Evolutionary conservation across 2,113 vertebrate genomes (phyloP), one percentile per base, ranked within the genome.

Genomic region (Sarotherodon lohbergeri): DNA sequence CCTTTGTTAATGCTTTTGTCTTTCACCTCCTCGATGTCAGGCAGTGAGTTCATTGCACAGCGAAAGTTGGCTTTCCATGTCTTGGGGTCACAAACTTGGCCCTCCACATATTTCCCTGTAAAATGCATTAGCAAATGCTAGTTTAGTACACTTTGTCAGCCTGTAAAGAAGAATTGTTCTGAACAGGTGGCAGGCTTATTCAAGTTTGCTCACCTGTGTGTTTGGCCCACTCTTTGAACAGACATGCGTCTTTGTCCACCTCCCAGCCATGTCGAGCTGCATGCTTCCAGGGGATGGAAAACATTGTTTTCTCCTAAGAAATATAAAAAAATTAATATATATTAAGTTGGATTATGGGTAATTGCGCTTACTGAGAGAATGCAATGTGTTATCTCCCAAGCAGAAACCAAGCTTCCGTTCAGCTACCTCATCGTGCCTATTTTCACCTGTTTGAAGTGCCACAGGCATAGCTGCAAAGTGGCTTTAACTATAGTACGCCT

Each of bases 1-100:
- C 99, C 99, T 90, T 98, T 99, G 95, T 99, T 98, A 86, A 98
- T 43, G 90, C 98, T 99, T 91, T 93, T 96, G 89, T 98, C 97
- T 92, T 98, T 99, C 82, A 99, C 97, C 92, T 99, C 98, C 86
- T 98, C 96, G 0, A 99, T 98, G 94, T 99, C 99, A 1, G 98
- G 98, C 78, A 99, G 94, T 0, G 99, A 99, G 89, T 99, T 99
- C 98, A 99, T 98, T 4, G 99, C 99, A 39, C 98, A 99, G 48
- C 98, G 98, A 82, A 99, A 99, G 88, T 99, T 99, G 6, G 99
- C 98, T 94, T 99, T 99, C 99, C 99, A 99, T 0, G 98, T 99
- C 95, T 99, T 99, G 0, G 99, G 97, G 87, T 99, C 99, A 2
- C 93, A 81, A 52, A 91, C 93, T 79, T 97, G 94, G 1, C 98